phyloP scores from a whole-genome alignment of 1,140 invertebrate species.

The Meteorus sp. region DNA sequence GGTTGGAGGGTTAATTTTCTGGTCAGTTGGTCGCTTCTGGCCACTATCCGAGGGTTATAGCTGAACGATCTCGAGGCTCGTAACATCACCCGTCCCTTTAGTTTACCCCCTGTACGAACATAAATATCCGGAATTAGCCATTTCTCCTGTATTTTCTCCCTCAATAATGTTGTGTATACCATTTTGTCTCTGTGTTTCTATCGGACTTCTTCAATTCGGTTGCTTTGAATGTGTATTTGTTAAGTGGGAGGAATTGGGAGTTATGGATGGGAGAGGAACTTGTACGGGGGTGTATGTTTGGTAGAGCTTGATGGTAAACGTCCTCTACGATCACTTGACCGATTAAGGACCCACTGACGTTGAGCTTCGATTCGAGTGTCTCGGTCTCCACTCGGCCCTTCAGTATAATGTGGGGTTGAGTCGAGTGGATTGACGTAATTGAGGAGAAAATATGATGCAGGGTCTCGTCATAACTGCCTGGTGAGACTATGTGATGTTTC shows the following conservation, averaged over 20 bases:
- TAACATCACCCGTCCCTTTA: slow-evolving; percentile 52
- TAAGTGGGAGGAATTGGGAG: no score
- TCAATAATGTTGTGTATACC: no score
- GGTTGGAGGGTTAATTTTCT: slow-evolving; percentile 61
- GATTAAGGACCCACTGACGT: slow-evolving; percentile 57
- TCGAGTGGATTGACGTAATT: slow-evolving; percentile 60
- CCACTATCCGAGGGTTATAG: slow-evolving; percentile 57
- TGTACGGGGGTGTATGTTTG: slow-evolving; percentile 30
- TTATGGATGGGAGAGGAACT: slow-evolving; percentile 31
- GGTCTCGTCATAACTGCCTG: slow-evolving; percentile 37
- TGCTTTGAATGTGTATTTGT: no score
- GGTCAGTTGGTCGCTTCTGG: slow-evolving; percentile 62
- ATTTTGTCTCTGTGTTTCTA: slow-evolving; percentile 40
- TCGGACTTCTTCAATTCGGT: slow-evolving; percentile 23
- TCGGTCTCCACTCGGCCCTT: slow-evolving; percentile 34
- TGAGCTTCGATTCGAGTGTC: slow-evolving; percentile 54
- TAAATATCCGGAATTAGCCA: slow-evolving; percentile 63
- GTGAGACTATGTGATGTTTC: slow-evolving; percentile 6
- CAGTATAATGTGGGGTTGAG: slow-evolving; percentile 47
- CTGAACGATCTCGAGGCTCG: slow-evolving; percentile 54
- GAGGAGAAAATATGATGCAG: slow-evolving; percentile 57
- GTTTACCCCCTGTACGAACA: slow-evolving; percentile 57
- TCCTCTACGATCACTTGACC: slow-evolving; percentile 58
- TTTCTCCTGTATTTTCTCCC: slow-evolving; percentile 60
- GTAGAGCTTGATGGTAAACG: slow-evolving; percentile 7